Base-by-base conservation (phyloP, 2,113 vertebrate genomes). In the Cyanocitta stelleri region DNA sequence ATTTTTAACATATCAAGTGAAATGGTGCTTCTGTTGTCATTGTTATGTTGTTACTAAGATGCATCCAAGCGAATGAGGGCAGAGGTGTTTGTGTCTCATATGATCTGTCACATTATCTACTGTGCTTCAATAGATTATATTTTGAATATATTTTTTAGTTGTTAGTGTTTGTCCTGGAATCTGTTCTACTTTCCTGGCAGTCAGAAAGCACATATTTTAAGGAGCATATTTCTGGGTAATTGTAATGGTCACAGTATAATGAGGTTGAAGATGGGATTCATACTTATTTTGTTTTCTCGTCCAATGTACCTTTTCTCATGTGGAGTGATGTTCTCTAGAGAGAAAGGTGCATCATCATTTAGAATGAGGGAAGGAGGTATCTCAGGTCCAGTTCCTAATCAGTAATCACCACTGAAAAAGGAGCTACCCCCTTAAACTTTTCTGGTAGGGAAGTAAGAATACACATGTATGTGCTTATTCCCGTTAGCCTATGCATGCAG, bases 401-500 rank as follows among this genome's bases (percentile, higher is more conserved):
- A 46, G 29, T 48, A 77, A 39, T 77, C 37, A 64, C 14, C n/a
- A 39, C 7, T 2, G 4, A 59, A 85, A 76, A 55, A 6, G 9
- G 2, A 14, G 7, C n/a, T 75, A 67, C 1, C 1, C 5, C 7
- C 8, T 32, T 54, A 33, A 49, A 21, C 0, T 13, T 77, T 44
- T 85, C 8, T 27, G 78, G n/a, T 35, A 30, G 4, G 19, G 10
- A 22, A 55, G 13, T 30, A 62, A 55, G 14, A 23, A 18, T 49
- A 39, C 3, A 4, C 3, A 3, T 7, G 5, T n/a, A 23, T 22
- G 5, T 64, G 4, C 6, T 64, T 73, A 67, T 41, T 86, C 17
- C 13, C 19, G 69, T 13, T 19, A 85, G 33, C 21, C 18, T 17
- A 9, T 56, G 37, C 0, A 1, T 68, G 30, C 16, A 85, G 39